Evolutionary conservation across 1,140 invertebrate genomes (phyloP), one percentile per base, ranked within the genome.

Genomic region (Bombus waltoni): DNA sequence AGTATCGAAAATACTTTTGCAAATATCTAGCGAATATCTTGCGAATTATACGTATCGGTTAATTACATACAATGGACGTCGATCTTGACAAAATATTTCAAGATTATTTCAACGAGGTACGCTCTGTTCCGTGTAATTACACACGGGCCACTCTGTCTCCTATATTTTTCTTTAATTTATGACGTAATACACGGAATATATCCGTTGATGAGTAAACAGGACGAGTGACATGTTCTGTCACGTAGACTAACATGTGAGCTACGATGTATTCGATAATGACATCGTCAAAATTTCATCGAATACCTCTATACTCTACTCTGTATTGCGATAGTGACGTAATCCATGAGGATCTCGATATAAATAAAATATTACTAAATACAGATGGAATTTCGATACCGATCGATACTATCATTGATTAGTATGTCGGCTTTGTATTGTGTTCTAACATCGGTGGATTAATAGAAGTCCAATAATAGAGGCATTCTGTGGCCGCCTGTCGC

Each of bases 371-470:
- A 79, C 47, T 53, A 68, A 79, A 53, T 68, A 10, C 32, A 15
- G 13, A 9, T 10, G 42, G 42, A 79, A 79, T 79, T 66, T 53
- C 65, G 57, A 40, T n/a, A 13, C 4, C 11, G 25, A 44, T 8
- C 65, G 38, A 79, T 68, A 44, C 9, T 18, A 70, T 40, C 32
- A 35, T 70, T 80, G 42, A 70, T 80, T 53, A 70, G 53, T 80
- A 53, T n/a, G 32, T 68, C 76, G 62, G 5, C 53, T 76, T 1
- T 35, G 65, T 68, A 79, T 38, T 47, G 77, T 6, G 42, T 68
- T 44, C 62, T 22, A 5, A 42, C 32, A 70, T 47, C 32, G 25
- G 8, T 40, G 15, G 70, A 53, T 80, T 70, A 53, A 53, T 79
- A 38, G 42, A 11, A 68, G 2, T 47, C 42, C 42, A 68, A 68